Evolutionary conservation across 2,888 invertebrate species (phyloP).

Genomic region (Mythimna impura): DNA sequence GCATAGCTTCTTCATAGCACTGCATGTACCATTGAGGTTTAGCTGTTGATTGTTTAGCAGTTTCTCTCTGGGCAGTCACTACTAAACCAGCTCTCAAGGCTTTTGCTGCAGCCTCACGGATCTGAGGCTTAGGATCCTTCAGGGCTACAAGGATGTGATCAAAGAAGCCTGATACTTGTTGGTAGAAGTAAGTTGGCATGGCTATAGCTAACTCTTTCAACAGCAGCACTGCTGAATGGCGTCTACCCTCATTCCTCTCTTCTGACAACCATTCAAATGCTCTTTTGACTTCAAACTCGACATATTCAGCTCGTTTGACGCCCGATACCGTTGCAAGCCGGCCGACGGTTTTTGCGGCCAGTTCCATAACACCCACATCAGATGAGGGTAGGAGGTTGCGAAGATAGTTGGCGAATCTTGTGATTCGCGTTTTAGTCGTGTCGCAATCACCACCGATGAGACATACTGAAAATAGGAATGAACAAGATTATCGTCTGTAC

Average conservation of each 20-base stretch:
- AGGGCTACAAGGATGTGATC: conserved; percentile 98
- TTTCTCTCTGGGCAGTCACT: conserved; percentile 98
- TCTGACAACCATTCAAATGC: conserved; percentile 98
- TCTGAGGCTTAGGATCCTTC: conserved; percentile 96
- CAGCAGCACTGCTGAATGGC: conserved; percentile 97
- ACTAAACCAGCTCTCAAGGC: conserved; percentile 98
- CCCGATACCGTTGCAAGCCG: conserved; percentile 97
- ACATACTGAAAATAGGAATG: conserved; percentile 92
- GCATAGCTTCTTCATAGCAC: conserved; percentile 97
- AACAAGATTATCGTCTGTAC: not conserved
- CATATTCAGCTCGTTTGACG: conserved; percentile 98
- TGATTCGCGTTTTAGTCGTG: conserved; percentile 96
- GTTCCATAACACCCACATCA: conserved; percentile 98
- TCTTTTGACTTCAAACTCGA: conserved; percentile 99
- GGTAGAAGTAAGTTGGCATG: conserved; percentile 99
- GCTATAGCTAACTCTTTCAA: conserved; percentile 98
- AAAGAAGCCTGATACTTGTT: conserved; percentile 97
- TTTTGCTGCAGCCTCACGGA: conserved; percentile 97
- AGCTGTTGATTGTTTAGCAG: conserved; percentile 97
- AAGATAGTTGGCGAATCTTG: conserved; percentile 97
- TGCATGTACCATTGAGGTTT: conserved; percentile 98
- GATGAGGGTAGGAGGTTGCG: conserved; percentile 97
- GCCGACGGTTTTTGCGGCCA: conserved; percentile 98
- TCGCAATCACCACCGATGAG: conserved; percentile 98
- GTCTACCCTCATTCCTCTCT: conserved; percentile 97